These are phyloP conservation scores for Alethe diademata DNA, from an alignment of 2,113 vertebrate genomes.

Conservation along the genomic window DNA sequence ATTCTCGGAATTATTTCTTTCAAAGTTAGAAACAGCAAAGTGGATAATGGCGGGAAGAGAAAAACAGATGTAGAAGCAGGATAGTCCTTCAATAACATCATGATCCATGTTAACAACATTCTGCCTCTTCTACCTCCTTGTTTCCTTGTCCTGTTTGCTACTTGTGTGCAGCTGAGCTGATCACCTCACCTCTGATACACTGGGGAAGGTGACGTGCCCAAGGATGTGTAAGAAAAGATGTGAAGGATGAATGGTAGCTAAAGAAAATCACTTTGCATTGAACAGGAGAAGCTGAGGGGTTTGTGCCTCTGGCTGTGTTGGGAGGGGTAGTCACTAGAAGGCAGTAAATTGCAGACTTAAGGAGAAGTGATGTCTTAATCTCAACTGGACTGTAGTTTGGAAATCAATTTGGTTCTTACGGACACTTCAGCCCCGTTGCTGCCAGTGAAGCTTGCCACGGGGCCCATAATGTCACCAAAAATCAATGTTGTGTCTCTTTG, in stretches of 20 bases:
- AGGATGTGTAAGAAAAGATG: background rate
- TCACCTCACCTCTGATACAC: background rate
- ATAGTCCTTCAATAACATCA: background rate
- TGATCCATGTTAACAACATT: background rate
- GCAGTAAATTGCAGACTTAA: background rate
- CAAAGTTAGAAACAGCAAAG: background rate
- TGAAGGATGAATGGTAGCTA: background rate
- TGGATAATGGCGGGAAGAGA: fast-evolving
- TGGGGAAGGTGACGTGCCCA: background rate
- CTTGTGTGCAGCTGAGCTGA: background rate
- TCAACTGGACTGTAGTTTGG: background rate
- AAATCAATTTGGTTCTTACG: background rate
- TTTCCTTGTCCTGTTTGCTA: background rate
- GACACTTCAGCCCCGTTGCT: background rate
- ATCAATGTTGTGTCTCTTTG: background rate
- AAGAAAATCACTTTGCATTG: background rate
- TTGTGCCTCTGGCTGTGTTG: background rate
- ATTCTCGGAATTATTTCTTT: background rate
- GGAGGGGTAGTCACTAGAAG: background rate
- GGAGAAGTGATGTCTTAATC: background rate
- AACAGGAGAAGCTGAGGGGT: background rate
- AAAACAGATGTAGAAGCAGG: background rate
- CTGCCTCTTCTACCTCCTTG: background rate
- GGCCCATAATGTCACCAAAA: background rate
- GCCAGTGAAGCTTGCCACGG: background rate